These are phyloP conservation scores for Sardina pilchardus DNA, from an alignment of 2,113 vertebrate genomes.

Conservation along the genomic window DNA sequence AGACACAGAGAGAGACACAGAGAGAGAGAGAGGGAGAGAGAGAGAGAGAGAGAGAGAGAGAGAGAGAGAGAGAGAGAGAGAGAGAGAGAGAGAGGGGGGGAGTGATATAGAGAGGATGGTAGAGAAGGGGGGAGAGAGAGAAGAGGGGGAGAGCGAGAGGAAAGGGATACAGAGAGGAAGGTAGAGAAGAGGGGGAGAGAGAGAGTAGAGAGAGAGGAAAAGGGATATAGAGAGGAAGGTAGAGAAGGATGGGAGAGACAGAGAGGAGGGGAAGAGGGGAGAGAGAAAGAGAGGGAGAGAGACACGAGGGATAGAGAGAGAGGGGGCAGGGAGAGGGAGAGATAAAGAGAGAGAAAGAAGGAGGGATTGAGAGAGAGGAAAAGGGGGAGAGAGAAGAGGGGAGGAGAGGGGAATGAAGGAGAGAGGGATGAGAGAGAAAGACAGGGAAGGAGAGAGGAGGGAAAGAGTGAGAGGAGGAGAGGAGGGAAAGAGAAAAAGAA, in stretches of 20 bases:
- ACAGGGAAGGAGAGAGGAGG: neutral
- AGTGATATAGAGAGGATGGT: neutral
- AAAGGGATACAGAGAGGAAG: neutral
- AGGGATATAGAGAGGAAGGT: neutral
- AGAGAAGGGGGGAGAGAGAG: neutral
- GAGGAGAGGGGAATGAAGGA: too few relatives aligned
- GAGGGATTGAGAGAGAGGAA: neutral
- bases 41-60: neutral
- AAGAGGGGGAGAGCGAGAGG: neutral
- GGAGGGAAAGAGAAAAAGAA: neutral
- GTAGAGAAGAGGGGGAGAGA: neutral
- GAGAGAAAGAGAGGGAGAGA: neutral
- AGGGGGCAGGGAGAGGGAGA: neutral
- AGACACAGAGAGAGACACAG: neutral
- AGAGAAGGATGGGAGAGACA: neutral
- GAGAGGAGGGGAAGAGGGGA: neutral
- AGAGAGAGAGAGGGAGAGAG: neutral
- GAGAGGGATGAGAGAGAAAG: neutral
- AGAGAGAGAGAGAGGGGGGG: neutral
- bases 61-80: neutral
- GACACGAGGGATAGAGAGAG: neutral
- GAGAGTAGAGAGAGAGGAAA: too few relatives aligned
- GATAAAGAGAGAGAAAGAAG: too few relatives aligned
- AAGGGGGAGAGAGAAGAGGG: too few relatives aligned
- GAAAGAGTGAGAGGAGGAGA: neutral